Evolutionary conservation across 2,888 invertebrate genomes (phyloP).

Genomic region (Rhamphomyia laevipes): DNA sequence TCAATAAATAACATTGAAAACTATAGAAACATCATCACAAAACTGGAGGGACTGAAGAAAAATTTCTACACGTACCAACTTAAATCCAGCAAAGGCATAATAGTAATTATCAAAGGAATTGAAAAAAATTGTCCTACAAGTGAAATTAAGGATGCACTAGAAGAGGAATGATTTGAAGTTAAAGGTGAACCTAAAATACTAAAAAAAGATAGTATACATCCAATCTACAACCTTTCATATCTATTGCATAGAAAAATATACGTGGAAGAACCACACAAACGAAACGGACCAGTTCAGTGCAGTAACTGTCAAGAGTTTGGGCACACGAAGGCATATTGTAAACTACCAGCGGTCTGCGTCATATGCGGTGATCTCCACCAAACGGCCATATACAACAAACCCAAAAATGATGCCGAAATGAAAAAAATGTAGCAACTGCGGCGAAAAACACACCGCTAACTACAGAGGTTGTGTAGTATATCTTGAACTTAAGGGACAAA

Average conservation of each 20-base stretch:
- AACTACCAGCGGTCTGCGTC: not conserved
- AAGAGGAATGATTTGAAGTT: too few species aligned
- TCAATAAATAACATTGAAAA: too few species aligned
- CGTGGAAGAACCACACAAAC: not conserved
- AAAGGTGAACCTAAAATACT: too few species aligned
- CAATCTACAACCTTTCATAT: not conserved
- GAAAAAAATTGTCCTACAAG: too few species aligned
- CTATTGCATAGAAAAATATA: not conserved
- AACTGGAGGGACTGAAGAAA: too few species aligned
- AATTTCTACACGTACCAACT: too few species aligned
- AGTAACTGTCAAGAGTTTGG: not conserved
- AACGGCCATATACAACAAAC: not conserved
- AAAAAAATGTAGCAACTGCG: slow-evolving; percentile 2
- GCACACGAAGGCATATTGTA: not conserved
- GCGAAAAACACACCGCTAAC: not conserved
- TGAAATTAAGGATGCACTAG: too few species aligned
- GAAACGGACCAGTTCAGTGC: not conserved
- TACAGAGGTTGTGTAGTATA: not conserved
- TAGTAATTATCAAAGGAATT: too few species aligned
- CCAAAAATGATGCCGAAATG: not conserved
- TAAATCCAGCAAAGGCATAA: too few species aligned
- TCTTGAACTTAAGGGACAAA: not conserved
- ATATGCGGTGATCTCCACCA: not conserved
- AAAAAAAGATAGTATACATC: not conserved
- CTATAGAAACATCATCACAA: too few species aligned